Evolutionary conservation across 1,140 invertebrate genomes (phyloP).

Genomic region (Rhyacophila brunnea): DNA sequence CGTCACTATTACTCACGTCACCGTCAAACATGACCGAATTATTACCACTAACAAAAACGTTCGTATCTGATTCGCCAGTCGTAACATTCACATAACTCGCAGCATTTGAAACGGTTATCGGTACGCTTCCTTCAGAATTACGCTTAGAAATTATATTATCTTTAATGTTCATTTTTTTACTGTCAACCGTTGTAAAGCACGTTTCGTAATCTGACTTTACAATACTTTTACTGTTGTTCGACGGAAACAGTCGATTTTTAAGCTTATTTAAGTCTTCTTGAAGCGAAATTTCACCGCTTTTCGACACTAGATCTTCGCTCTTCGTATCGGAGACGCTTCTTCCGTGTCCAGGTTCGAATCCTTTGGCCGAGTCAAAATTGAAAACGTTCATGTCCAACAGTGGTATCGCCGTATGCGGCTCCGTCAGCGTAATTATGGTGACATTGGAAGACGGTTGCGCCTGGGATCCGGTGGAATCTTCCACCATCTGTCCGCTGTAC

Average conservation of each 20-base stretch:
- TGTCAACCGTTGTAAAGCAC: too few species aligned
- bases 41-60: neutral
- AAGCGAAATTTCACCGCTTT: neutral
- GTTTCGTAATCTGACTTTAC: too few species aligned
- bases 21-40: neutral
- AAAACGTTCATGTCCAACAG: neutral
- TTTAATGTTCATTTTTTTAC: too few species aligned
- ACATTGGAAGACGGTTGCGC: constrained; percentile 15
- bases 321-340: neutral
- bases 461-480: neutral
- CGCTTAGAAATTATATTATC: too few species aligned
- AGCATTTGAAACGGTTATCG: neutral
- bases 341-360: too few species aligned
- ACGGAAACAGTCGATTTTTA: too few species aligned
- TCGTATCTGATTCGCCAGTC: neutral
- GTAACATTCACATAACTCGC: constrained; percentile 1
- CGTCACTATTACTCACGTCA: neutral
- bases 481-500: constrained; percentile 13
- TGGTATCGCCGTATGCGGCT: constrained; percentile 2
- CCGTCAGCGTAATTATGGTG: constrained; percentile 26
- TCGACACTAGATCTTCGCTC: neutral
- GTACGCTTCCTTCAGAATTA: too few species aligned
- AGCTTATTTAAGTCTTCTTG: neutral
- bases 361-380: neutral
- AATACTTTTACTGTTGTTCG: too few species aligned